Base-by-base conservation (phyloP, 1,140 invertebrate species). In the Bombus waltoni region DNA sequence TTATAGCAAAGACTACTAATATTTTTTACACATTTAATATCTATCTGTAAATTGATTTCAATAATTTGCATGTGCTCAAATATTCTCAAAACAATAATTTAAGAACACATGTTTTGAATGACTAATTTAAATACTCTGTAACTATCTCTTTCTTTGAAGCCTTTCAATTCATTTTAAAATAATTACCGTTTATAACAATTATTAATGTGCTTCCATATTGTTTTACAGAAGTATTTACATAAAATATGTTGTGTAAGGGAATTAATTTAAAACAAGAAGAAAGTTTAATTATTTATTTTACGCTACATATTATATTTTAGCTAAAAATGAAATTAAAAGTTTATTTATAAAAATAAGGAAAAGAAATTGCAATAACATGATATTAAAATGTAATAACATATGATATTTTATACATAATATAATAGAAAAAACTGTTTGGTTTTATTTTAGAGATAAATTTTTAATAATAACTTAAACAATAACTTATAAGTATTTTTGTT, bases 1-100 rank as follows among this genome's bases (percentile, higher is more conserved):
- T 81, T 81, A 57, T 15, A 6, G 3, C 11, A 9, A 81, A 85
- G 77, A 81, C 44, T 73, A 59, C 62, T 85, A 42, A 85, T 22
- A 78, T 78, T 78, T 57, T 25, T 59, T 59, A 40, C 11, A 42
- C 32, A 28, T 32, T 70, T 65, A 40, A 57, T 53, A 18, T 32
- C 10, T 32, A 73, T 40, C 0, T 42, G 18, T 44, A 73, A 66
- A 11, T 38, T 68, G 13, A 83, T 83, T 77, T 66, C 25, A 66
- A 59, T 53, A 66, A 22, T 76, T 75, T 35, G 42, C 8, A 28
- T 40, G 3, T 35, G 9, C 22, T 65, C 9, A 18, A 22, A 74
- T 75, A 32, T 68, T 83, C 2, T 25, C 66, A 53, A 35, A 32
- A n/a, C 53, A 18, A 25, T 68, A 25, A 68, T 75, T 42, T 35